phyloP scores from a whole-genome alignment of 2,888 invertebrate genomes.

The Steromphala cineraria region DNA sequence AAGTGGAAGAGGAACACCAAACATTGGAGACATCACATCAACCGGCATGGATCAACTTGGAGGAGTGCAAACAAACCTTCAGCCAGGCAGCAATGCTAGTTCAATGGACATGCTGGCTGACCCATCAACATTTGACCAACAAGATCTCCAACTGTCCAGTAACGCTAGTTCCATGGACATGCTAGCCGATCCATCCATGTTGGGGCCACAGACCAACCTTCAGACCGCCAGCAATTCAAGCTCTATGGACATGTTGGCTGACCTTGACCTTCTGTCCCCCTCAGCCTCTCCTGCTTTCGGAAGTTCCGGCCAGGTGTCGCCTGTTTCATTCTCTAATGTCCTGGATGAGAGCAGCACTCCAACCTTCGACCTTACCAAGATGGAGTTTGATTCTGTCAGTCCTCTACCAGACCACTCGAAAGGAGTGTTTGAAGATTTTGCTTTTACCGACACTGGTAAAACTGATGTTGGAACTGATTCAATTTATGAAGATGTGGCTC shows the following conservation, averaged over 20 bases:
- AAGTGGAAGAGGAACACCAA: too few relatives aligned
- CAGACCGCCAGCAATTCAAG: background rate
- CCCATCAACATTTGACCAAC: too few relatives aligned
- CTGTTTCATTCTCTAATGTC: background rate
- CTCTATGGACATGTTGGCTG: background rate
- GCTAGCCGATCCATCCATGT: too few relatives aligned
- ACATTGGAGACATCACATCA: too few relatives aligned
- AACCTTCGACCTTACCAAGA: background rate
- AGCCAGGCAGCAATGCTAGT: too few relatives aligned
- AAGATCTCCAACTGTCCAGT: too few relatives aligned
- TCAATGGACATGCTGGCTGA: too few relatives aligned
- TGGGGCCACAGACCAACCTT: too few relatives aligned
- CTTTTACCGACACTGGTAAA: background rate
- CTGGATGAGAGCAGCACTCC: background rate
- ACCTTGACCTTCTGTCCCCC: background rate
- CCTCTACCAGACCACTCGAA: background rate
- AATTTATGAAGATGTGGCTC: background rate
- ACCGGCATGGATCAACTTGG: too few relatives aligned
- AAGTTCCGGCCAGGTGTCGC: background rate
- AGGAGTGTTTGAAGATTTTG: background rate
- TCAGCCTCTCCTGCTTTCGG: background rate
- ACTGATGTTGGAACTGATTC: background rate
- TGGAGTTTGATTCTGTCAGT: background rate
- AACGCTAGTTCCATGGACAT: too few relatives aligned
- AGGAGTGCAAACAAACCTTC: too few relatives aligned